Evolutionary conservation across 2,888 invertebrate species (phyloP).

Genomic region (Aricia artaxerxes): DNA sequence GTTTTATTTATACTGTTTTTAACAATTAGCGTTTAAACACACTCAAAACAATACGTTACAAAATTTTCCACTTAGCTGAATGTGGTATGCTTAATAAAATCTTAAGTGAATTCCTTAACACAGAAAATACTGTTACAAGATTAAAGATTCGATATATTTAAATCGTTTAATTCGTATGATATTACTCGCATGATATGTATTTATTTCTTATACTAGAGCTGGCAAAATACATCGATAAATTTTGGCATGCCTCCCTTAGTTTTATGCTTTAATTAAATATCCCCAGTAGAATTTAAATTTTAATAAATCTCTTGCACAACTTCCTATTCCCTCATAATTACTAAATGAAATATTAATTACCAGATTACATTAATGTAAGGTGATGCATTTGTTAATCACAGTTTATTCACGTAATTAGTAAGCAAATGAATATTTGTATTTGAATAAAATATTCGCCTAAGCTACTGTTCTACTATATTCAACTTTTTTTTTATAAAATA

Average conservation of each 20-base stretch:
- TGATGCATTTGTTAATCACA: slow-evolving; percentile 17
- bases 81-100: neutral
- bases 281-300: neutral
- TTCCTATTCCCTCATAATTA: neutral
- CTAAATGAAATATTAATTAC: slow-evolving; percentile 4
- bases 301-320: neutral
- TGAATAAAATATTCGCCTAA: slow-evolving; percentile 5
- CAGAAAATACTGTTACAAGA: neutral
- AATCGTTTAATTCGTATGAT: too few relatives aligned
- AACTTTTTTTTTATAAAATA: too few relatives aligned
- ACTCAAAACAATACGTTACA: slow-evolving; percentile 21
- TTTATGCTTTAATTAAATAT: too few relatives aligned
- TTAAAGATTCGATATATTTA: too few relatives aligned
- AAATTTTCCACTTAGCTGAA: slow-evolving; percentile 17
- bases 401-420: slow-evolving; percentile 10
- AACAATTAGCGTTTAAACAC: slow-evolving; percentile 18
- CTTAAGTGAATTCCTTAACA: slow-evolving; percentile 7
- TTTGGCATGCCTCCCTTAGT: too few relatives aligned
- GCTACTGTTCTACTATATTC: slow-evolving; percentile 7
- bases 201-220: too few relatives aligned
- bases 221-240: too few relatives aligned
- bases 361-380: slow-evolving; percentile 1
- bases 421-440: neutral
- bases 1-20: slow-evolving; percentile 23
- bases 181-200: too few relatives aligned